phyloP scores from a whole-genome alignment of 2,888 invertebrate species.

The Drosophila picticornis region DNA sequence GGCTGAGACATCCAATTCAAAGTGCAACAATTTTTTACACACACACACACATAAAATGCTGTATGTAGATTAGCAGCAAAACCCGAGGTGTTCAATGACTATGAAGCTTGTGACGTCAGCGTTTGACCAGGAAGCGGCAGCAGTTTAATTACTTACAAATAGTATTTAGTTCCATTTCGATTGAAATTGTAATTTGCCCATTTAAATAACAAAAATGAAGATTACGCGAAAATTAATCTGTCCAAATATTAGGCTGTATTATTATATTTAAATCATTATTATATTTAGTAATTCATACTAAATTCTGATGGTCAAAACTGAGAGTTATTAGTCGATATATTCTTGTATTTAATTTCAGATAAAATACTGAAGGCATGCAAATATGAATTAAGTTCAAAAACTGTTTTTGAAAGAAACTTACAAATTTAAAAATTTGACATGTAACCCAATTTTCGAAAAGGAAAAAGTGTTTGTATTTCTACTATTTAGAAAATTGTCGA shows the following conservation, averaged over 20 bases:
- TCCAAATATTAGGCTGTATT: background rate
- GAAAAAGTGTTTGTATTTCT: background rate
- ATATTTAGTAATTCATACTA: background rate
- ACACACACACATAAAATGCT: constrained; percentile 35
- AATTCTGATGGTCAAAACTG: background rate
- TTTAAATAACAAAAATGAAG: background rate
- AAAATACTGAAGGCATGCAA: background rate
- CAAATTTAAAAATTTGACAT: background rate
- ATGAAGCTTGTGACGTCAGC: constrained; percentile 22
- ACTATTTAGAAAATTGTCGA: background rate
- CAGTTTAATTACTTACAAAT: background rate
- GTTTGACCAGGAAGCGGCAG: constrained; percentile 16
- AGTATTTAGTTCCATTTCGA: background rate
- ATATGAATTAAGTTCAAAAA: background rate
- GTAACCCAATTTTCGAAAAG: too few relatives aligned
- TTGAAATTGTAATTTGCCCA: background rate
- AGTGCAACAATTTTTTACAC: constrained; percentile 61
- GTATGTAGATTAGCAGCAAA: constrained; percentile 15
- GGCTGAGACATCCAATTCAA: constrained; percentile 38
- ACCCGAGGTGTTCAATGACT: background rate
- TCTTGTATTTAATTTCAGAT: background rate
- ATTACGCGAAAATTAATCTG: background rate
- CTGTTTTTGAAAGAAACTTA: background rate
- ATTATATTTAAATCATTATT: background rate
- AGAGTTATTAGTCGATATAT: background rate